Percentiles rank a stretch among this genome's conserved stretches.
Evolutionary conservation across 2,797 vertebrate genomes (phyloP).

Genomic region (Pristis pectinata): DNA sequence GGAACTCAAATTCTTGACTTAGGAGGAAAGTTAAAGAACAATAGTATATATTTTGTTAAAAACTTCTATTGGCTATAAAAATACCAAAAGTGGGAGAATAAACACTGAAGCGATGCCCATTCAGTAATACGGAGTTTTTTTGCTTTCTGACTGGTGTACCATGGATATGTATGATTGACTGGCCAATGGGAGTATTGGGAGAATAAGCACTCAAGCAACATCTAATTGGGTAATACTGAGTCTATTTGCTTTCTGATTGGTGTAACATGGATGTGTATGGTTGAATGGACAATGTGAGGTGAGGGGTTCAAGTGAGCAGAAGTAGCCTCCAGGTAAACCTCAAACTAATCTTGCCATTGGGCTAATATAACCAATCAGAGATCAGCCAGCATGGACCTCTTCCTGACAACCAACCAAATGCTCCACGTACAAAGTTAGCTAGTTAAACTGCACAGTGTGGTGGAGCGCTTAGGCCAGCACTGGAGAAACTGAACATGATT

Average conservation of each 20-base stretch:
- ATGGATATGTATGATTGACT: not conserved
- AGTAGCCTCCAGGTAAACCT: not conserved
- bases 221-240: too few relatives aligned
- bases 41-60: too few relatives aligned
- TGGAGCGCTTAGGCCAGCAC: not conserved
- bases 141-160: not conserved
- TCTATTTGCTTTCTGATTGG: not conserved
- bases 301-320: accelerated
- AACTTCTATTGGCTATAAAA: not conserved
- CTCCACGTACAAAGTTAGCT: not conserved
- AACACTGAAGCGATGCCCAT: not conserved
- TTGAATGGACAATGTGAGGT: too few relatives aligned
- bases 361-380: not conserved
- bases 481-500: not conserved
- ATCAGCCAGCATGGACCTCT: not conserved
- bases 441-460: not conserved
- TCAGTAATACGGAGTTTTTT: not conserved
- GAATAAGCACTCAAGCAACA: not conserved
- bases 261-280: not conserved
- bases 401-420: not conserved
- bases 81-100: too few relatives aligned
- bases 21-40: too few relatives aligned
- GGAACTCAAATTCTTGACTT: too few relatives aligned
- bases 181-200: not conserved
- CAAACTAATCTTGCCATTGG: not conserved